phyloP scores from a whole-genome alignment of 1,140 invertebrate species.

The Drosophila grimshawi region DNA sequence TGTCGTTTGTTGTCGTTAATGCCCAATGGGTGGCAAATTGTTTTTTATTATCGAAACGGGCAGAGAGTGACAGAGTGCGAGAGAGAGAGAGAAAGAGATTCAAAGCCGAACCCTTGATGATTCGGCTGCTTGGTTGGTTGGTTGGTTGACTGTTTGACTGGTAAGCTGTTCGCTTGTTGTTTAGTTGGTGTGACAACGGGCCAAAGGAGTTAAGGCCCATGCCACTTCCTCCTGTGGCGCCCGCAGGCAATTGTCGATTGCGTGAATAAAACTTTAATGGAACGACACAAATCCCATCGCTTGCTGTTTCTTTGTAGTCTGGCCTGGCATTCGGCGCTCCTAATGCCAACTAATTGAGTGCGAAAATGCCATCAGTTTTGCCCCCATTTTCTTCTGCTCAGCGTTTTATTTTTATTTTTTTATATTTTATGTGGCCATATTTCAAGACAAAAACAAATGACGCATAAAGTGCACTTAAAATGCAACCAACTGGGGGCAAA shows the following conservation, averaged over 20 bases:
- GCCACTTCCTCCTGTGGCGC: slow-evolving; percentile 4
- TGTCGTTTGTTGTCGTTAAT: slow-evolving; percentile 82
- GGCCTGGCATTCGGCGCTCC: slow-evolving; percentile 43
- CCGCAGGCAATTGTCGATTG: slow-evolving; percentile 59
- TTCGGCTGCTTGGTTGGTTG: slow-evolving; percentile 1
- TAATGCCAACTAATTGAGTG: slow-evolving; percentile 85
- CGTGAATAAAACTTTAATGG: slow-evolving; percentile 84
- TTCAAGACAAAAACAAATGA: slow-evolving; percentile 49
- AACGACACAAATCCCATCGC: slow-evolving; percentile 81
- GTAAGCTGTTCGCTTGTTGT: neutral
- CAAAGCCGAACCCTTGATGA: slow-evolving; percentile 1
- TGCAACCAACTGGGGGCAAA: slow-evolving; percentile 37
- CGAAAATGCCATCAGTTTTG: slow-evolving; percentile 81
- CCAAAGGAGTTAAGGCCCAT: slow-evolving; percentile 62
- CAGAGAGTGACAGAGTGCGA: slow-evolving; percentile 36
- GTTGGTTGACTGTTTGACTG: neutral
- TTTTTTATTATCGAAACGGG: slow-evolving; percentile 78
- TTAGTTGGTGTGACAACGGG: slow-evolving; percentile 22
- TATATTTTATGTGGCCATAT: slow-evolving; percentile 58
- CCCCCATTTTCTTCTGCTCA: slow-evolving; percentile 14
- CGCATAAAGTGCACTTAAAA: slow-evolving; percentile 59
- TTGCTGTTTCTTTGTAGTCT: slow-evolving; percentile 21
- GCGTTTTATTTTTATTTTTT: slow-evolving; percentile 35
- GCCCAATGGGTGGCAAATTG: slow-evolving; percentile 84
- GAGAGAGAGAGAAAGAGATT: no score